These are phyloP conservation scores for Archivesica marissinica DNA, from an alignment of 1,140 invertebrate genomes.

Conservation along the genomic window DNA sequence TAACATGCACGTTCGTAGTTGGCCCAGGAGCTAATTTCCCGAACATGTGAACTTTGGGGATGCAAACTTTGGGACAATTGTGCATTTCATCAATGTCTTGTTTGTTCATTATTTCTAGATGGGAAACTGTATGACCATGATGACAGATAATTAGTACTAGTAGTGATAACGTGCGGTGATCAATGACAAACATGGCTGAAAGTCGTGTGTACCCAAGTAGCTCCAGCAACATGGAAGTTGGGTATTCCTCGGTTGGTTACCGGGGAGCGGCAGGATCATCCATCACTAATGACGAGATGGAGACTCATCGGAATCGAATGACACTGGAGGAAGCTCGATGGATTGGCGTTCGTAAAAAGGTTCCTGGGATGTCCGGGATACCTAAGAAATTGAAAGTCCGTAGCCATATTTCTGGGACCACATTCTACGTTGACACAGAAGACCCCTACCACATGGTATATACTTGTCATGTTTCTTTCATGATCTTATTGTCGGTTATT, in stretches of 20 bases:
- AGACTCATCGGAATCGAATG: slow-evolving; percentile 32
- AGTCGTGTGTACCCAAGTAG: slow-evolving; percentile 13
- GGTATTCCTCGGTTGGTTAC: slow-evolving; percentile 18
- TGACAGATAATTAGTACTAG: no score
- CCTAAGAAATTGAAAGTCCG: slow-evolving; percentile 38
- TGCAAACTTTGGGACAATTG: no score
- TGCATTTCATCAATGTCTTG: background rate
- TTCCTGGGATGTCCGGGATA: slow-evolving; percentile 50
- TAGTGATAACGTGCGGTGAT: no score
- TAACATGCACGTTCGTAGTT: no score
- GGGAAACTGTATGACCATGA: background rate
- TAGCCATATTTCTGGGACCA: no score
- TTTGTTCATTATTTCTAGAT: background rate
- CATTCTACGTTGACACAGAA: background rate
- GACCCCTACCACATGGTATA: slow-evolving; percentile 28
- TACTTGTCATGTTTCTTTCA: background rate
- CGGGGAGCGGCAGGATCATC: slow-evolving; percentile 22
- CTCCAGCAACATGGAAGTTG: slow-evolving; percentile 13
- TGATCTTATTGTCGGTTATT: no score
- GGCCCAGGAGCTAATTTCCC: no score
- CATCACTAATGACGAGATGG: background rate
- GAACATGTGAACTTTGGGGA: no score
- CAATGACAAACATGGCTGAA: slow-evolving; percentile 51
- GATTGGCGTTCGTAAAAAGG: slow-evolving; percentile 53
- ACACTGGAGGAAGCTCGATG: slow-evolving; percentile 52